These are phyloP conservation scores for Tetramorium parvispinum DNA, from an alignment of 1,140 invertebrate species.

Conservation along the genomic window DNA sequence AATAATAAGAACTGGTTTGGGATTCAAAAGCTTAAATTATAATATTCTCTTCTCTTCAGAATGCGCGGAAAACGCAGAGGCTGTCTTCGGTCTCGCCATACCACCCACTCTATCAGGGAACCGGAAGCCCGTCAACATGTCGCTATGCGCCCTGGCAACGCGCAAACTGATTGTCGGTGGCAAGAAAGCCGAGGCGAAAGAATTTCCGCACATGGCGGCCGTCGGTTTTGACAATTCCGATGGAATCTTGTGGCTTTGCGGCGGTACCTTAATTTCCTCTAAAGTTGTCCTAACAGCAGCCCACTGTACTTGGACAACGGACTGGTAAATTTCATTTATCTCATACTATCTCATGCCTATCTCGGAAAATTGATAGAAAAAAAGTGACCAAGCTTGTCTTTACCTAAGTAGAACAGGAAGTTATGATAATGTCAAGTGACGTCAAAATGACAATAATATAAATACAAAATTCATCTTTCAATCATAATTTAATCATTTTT, in stretches of 20 bases:
- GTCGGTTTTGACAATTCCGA: constrained; percentile 69
- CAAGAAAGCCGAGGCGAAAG: constrained; percentile 77
- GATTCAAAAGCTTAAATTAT: neutral
- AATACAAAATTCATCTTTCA: too few relatives aligned
- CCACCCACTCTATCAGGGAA: constrained; percentile 66
- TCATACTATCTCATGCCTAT: neutral
- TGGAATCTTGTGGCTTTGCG: constrained; percentile 80
- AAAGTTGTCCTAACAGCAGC: constrained; percentile 85
- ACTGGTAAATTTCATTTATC: constrained; percentile 70
- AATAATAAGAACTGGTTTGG: too few relatives aligned
- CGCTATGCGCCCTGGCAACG: constrained; percentile 75
- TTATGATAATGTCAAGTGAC: too few relatives aligned
- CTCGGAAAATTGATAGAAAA: neutral
- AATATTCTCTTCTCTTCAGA: constrained; percentile 67
- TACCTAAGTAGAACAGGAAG: too few relatives aligned
- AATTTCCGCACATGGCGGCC: constrained; percentile 85
- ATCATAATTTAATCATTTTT: too few relatives aligned
- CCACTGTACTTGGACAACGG: constrained; percentile 80
- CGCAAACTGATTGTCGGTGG: constrained; percentile 83
- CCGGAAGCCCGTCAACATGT: constrained; percentile 71
- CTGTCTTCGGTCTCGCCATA: constrained; percentile 69
- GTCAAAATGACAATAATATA: too few relatives aligned
- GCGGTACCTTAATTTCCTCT: constrained; percentile 86
- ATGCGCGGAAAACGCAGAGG: constrained; percentile 78
- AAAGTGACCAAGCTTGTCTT: neutral